Conservation (phyloP, 2,797 vertebrate genomes). For the Gymnoscopelus microlampas region DNA sequence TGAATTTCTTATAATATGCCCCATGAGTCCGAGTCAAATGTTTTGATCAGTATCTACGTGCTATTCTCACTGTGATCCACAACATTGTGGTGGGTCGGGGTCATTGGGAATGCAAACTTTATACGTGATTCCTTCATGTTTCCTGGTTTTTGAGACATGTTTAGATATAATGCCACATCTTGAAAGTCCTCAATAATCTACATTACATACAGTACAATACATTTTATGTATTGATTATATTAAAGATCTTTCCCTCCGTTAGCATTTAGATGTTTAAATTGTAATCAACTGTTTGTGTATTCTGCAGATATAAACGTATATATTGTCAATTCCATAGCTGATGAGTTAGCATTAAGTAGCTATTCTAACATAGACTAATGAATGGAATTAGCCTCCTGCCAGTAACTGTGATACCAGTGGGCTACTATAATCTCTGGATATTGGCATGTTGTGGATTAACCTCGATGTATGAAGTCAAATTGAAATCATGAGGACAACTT, state of each 20-base stretch:
- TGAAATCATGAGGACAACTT: constrained; percentile 44
- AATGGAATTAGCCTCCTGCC: constrained; percentile 28
- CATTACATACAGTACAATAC: constrained; percentile 2
- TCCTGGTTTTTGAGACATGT: constrained; percentile 41
- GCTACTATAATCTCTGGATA: constrained; percentile 68
- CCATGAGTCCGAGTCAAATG: constrained; percentile 44
- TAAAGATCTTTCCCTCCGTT: constrained; percentile 18
- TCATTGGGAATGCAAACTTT: constrained; percentile 15
- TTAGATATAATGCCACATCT: constrained; percentile 19
- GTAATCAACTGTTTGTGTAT: constrained; percentile 63
- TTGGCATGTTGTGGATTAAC: constrained; percentile 70
- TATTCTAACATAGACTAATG: constrained; percentile 46
- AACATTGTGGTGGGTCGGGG: constrained; percentile 34
- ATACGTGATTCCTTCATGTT: constrained; percentile 20
- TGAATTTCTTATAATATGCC: constrained; percentile 30
- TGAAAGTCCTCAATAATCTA: constrained; percentile 22
- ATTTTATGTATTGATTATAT: constrained; percentile 36
- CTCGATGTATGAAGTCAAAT: constrained; percentile 51
- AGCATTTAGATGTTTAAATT: constrained; percentile 53
- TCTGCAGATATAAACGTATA: constrained; percentile 62
- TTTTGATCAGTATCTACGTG: constrained; percentile 52
- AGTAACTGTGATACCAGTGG: constrained; percentile 48
- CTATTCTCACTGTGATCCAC: constrained; percentile 68
- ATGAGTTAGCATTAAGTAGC: constrained; percentile 61
- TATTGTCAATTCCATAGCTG: constrained; percentile 64